phyloP scores from a whole-genome alignment of 2,888 invertebrate genomes.

The Pammene fasciana region DNA sequence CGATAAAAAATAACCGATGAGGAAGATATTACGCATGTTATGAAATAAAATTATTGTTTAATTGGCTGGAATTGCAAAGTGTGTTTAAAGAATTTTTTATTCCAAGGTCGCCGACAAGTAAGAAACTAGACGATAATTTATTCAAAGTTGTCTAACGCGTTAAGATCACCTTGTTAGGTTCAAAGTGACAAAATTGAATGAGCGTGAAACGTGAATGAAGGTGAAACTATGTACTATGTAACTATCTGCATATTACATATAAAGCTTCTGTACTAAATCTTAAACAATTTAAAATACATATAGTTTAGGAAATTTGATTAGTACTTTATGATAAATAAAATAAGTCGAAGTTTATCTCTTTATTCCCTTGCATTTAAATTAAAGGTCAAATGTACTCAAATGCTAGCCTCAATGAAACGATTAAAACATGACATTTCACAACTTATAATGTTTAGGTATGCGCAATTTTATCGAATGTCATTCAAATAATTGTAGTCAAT shows the following conservation, averaged over 20 bases:
- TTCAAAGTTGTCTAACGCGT: slow-evolving; percentile 27
- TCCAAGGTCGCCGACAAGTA: slow-evolving; percentile 18
- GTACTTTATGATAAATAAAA: neutral
- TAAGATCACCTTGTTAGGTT: slow-evolving; percentile 32
- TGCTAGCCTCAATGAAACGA: no score
- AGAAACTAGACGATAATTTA: slow-evolving; percentile 38
- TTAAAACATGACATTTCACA: no score
- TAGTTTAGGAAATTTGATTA: neutral
- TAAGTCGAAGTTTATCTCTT: neutral
- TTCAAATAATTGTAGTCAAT: no score
- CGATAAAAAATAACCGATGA: neutral
- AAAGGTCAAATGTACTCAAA: no score
- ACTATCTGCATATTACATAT: slow-evolving; percentile 5
- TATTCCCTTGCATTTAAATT: no score
- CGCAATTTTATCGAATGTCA: no score
- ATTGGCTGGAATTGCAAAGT: slow-evolving; percentile 10
- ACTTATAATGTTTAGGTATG: no score
- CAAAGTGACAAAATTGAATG: slow-evolving; percentile 32
- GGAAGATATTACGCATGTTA: neutral
- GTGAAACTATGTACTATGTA: slow-evolving; percentile 29
- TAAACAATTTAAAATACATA: neutral
- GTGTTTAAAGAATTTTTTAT: slow-evolving; percentile 16
- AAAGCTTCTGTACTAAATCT: neutral
- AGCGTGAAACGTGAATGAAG: slow-evolving; percentile 19
- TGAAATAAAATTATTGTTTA: neutral